A percentile compares a stretch with the other conserved stretches of the same genome.
These are phyloP conservation scores for Cotesia glomerata DNA, from an alignment of 1,140 invertebrate genomes.

Conservation along the genomic window DNA sequence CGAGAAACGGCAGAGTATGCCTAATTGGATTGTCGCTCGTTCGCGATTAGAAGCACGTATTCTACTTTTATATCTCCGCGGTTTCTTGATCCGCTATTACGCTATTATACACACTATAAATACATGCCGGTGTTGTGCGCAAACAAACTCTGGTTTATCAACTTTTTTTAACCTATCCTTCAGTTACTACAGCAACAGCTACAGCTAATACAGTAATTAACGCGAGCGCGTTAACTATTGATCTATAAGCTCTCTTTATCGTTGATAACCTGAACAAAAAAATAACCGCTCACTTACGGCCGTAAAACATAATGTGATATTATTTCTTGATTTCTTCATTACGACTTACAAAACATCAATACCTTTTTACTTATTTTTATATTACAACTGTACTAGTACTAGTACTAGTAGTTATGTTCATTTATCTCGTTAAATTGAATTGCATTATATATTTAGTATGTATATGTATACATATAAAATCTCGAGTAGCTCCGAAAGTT, in stretches of 20 bases:
- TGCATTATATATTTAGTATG: too few relatives aligned
- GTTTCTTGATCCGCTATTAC: background rate
- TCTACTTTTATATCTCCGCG: background rate
- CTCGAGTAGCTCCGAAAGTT: too few relatives aligned
- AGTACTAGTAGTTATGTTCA: too few relatives aligned
- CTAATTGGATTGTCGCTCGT: conserved; percentile 40
- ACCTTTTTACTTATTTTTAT: too few relatives aligned
- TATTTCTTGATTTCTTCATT: too few relatives aligned
- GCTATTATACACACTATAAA: conserved; percentile 11
- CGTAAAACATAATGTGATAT: too few relatives aligned
- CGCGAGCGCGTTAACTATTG: background rate
- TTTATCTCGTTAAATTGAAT: too few relatives aligned
- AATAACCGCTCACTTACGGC: too few relatives aligned
- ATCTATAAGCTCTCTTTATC: background rate
- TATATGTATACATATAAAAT: too few relatives aligned
- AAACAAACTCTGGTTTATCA: conserved; percentile 16
- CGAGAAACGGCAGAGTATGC: conserved; percentile 27
- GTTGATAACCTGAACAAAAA: background rate
- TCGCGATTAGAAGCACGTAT: conserved; percentile 37
- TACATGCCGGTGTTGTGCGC: conserved; percentile 19
- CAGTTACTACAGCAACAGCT: too few relatives aligned
- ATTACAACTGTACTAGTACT: too few relatives aligned
- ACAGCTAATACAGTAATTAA: conserved; percentile 28
- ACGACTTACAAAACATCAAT: too few relatives aligned
- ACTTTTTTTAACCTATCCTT: conserved; percentile 20